These are phyloP conservation scores for Malurus melanocephalus DNA, from an alignment of 2,113 vertebrate species.

Conservation along the genomic window DNA sequence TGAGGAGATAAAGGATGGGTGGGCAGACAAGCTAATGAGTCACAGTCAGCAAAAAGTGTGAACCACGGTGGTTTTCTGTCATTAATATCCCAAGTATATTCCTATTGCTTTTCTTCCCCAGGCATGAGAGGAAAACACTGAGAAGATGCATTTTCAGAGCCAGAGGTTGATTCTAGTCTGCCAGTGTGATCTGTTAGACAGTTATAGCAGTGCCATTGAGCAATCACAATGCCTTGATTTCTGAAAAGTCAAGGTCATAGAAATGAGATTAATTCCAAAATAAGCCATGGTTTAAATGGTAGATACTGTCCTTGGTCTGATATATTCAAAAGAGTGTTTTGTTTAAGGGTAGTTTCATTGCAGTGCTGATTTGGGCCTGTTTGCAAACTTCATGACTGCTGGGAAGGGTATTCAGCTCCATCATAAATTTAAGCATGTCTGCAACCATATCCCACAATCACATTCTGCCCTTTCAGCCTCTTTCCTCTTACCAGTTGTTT, in stretches of 20 bases:
- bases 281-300: neutral
- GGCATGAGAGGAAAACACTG: neutral
- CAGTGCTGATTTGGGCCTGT: neutral
- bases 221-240: neutral
- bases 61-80: neutral
- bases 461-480: neutral
- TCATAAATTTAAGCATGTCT: neutral
- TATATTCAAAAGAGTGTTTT: neutral
- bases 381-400: neutral
- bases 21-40: slow-evolving; percentile 35
- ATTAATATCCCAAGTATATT: neutral
- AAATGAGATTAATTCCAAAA: neutral
- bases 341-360: neutral
- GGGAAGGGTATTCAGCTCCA: neutral
- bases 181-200: neutral
- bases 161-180: neutral
- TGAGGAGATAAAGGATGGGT: slow-evolving; percentile 35
- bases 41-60: slow-evolving; percentile 8
- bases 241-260: neutral
- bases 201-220: neutral
- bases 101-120: neutral
- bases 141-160: neutral
- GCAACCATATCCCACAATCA: neutral
- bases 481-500: neutral
- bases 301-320: neutral